Conservation (phyloP, 2,113 vertebrate species). For the Diadophis punctatus region DNA sequence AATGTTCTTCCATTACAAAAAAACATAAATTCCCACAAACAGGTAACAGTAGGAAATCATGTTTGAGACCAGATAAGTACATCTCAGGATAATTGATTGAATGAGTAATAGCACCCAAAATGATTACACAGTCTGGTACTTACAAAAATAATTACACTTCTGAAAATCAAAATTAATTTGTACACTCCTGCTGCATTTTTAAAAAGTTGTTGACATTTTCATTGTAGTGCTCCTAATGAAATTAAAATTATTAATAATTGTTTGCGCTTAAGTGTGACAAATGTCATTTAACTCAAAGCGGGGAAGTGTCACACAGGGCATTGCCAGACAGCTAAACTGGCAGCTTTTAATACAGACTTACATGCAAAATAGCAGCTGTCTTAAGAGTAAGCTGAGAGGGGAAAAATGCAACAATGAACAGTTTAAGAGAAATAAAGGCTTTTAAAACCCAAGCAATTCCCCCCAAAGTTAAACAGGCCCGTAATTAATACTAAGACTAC, state of each 20-base stretch:
- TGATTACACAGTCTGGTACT: conserved; percentile 75
- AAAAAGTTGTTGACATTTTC: conserved; percentile 79
- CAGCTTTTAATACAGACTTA: conserved; percentile 33
- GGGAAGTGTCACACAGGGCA: conserved; percentile 40
- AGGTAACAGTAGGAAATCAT: conserved; percentile 66
- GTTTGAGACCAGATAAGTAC: conserved; percentile 70
- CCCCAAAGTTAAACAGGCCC: background rate
- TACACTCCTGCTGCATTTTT: conserved; percentile 71
- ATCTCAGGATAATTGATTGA: conserved; percentile 72
- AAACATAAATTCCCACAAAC: conserved; percentile 12
- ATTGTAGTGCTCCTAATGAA: conserved; percentile 78
- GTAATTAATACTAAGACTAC: conserved; percentile 10
- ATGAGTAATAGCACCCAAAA: conserved; percentile 62
- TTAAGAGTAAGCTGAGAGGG: background rate
- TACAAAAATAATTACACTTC: conserved; percentile 75
- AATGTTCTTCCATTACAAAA: background rate
- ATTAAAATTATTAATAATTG: conserved; percentile 80
- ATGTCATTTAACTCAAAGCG: conserved; percentile 70
- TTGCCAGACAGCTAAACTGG: conserved; percentile 34
- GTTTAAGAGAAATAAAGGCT: background rate
- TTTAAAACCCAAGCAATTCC: background rate
- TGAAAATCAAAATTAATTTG: conserved; percentile 83
- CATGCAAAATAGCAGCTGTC: background rate
- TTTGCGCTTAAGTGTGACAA: conserved; percentile 75
- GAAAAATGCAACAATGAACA: background rate